Conservation (phyloP, 2,888 invertebrate genomes). For the Pinctada fucata region DNA sequence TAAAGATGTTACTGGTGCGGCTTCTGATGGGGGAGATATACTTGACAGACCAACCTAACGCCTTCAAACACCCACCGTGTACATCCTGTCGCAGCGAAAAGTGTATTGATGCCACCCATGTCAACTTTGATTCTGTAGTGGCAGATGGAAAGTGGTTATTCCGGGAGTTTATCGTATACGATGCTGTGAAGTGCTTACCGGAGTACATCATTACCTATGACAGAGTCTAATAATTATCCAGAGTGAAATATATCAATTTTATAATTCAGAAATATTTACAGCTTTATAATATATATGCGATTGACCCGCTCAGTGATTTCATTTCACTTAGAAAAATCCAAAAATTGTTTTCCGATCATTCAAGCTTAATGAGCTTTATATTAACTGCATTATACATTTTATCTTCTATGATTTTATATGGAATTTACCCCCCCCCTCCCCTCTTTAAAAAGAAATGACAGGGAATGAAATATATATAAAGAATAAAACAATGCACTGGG, state of each 20-base stretch:
- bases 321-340: no score
- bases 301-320: no score
- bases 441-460: no score
- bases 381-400: no score
- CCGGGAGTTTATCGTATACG: conserved; percentile 61
- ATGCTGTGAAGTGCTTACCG: conserved; percentile 53
- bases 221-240: conserved; percentile 30
- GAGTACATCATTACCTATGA: conserved; percentile 60
- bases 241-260: neutral
- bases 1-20: conserved; percentile 24
- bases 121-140: conserved; percentile 50
- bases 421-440: no score
- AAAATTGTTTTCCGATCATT: no score
- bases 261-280: no score
- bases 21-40: conserved; percentile 27
- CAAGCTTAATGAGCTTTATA: no score
- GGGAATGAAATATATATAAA: no score
- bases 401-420: no score
- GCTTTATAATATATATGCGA: no score
- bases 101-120: conserved; percentile 36
- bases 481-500: no score
- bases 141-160: conserved; percentile 50
- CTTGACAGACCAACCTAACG: conserved; percentile 26
- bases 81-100: conserved; percentile 36
- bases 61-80: conserved; percentile 52